These are phyloP conservation scores for Ophion ellenae DNA, from an alignment of 2,888 invertebrate genomes.

Conservation along the genomic window DNA sequence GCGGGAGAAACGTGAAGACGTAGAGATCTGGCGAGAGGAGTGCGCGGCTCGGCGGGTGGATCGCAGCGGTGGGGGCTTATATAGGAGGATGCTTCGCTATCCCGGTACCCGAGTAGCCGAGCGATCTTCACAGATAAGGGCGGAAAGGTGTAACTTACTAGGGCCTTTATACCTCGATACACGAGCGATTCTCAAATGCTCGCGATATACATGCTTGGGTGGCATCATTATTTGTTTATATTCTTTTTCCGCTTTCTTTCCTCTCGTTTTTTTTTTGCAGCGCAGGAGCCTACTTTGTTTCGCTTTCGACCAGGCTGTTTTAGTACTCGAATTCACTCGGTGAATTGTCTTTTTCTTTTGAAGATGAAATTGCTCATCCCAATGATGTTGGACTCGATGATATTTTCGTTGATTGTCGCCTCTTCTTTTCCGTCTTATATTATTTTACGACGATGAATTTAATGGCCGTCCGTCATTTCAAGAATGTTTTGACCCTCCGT, in stretches of 20 bases:
- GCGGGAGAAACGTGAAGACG: conserved; percentile 62
- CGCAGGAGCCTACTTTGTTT: not conserved
- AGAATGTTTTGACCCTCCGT: no score
- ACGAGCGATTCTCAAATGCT: conserved; percentile 48
- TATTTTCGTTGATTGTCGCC: no score
- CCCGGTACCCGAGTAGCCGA: conserved; percentile 78
- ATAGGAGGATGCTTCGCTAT: conserved; percentile 70
- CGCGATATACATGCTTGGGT: conserved; percentile 26
- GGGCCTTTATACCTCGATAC: conserved; percentile 68
- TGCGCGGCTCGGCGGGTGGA: not conserved
- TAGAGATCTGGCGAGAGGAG: conserved; percentile 46
- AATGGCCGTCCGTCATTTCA: no score
- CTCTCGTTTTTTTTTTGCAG: not conserved
- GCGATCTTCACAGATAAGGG: conserved; percentile 81
- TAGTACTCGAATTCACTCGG: no score
- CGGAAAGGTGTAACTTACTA: conserved; percentile 83
- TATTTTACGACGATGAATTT: no score
- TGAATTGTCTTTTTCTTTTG: no score
- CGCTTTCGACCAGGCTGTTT: not conserved
- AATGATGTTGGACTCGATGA: no score
- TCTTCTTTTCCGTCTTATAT: no score
- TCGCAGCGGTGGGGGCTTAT: not conserved
- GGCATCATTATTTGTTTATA: conserved; percentile 14
- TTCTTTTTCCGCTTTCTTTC: not conserved
- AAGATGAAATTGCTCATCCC: no score